Conservation (phyloP, 2,113 vertebrate species). For the Loxodonta africana region DNA sequence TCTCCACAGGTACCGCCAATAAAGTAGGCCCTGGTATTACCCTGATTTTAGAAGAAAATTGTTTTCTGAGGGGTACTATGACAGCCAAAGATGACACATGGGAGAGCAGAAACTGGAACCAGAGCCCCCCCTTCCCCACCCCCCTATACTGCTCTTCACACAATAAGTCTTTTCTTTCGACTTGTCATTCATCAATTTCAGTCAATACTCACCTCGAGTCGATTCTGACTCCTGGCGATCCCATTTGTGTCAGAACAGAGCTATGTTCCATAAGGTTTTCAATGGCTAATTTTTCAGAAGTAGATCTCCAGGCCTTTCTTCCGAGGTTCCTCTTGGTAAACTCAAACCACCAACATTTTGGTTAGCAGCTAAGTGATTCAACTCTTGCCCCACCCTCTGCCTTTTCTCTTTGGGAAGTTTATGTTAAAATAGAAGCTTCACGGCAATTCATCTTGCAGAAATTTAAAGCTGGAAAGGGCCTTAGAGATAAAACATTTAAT, state of each 20-base stretch:
- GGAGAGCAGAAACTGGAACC: not conserved
- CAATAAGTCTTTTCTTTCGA: not conserved
- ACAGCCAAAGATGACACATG: fast-evolving
- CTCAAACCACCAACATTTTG: too few relatives aligned
- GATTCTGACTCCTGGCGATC: too few relatives aligned
- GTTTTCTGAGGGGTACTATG: fast-evolving
- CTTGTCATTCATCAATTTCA: too few relatives aligned
- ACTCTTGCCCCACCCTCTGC: not conserved
- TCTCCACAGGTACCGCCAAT: not conserved
- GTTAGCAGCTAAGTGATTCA: too few relatives aligned
- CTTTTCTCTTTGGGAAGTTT: not conserved
- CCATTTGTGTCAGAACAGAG: too few relatives aligned
- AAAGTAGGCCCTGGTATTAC: not conserved
- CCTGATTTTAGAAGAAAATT: not conserved
- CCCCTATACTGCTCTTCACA: not conserved
- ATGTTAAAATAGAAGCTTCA: not conserved
- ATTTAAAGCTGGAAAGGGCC: not conserved
- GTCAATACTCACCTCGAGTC: not conserved
- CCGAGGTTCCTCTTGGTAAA: too few relatives aligned
- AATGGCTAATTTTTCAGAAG: too few relatives aligned
- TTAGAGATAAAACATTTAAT: not conserved
- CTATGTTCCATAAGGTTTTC: too few relatives aligned
- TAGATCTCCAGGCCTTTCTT: too few relatives aligned
- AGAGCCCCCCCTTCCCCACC: too few relatives aligned
- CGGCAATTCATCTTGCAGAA: not conserved